A percentile compares a stretch with the other conserved stretches of the same genome.
Evolutionary conservation across 2,888 invertebrate genomes (phyloP).

Genomic region (Caenorhabditis zanzibari): DNA sequence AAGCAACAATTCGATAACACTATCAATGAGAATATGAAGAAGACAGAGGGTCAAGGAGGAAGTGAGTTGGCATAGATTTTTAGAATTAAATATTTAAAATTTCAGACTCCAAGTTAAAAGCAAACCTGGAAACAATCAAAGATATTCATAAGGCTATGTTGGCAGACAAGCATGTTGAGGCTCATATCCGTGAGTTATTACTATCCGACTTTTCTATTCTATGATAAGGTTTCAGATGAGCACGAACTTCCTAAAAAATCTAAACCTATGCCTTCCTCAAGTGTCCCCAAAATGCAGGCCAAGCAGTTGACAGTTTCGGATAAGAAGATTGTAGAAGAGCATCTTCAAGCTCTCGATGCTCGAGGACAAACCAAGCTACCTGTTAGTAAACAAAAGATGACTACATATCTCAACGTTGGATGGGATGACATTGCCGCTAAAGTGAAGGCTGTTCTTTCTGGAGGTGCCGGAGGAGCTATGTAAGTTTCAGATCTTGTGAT

Average conservation of each 20-base stretch:
- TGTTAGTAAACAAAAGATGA: slow-evolving; percentile 51
- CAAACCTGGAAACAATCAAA: slow-evolving; percentile 61
- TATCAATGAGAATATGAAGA: slow-evolving; percentile 66
- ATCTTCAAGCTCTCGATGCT: slow-evolving; percentile 54
- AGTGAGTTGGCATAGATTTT: slow-evolving; percentile 10
- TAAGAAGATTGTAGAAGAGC: slow-evolving; percentile 65
- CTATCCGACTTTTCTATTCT: too few relatives aligned
- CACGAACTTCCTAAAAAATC: slow-evolving; percentile 51
- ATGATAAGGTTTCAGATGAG: slow-evolving; percentile 60
- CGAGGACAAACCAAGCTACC: slow-evolving; percentile 55
- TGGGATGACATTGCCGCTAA: slow-evolving; percentile 66
- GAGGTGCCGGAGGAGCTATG: slow-evolving; percentile 57
- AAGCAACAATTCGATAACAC: slow-evolving; percentile 62
- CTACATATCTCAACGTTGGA: slow-evolving; percentile 58
- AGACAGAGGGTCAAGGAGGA: slow-evolving; percentile 57
- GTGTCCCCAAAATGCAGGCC: slow-evolving; percentile 65
- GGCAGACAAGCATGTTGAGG: slow-evolving; percentile 64
- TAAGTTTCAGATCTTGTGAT: slow-evolving; percentile 2
- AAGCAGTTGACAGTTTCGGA: slow-evolving; percentile 61
- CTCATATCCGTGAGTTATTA: slow-evolving; percentile 65
- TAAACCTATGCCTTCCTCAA: slow-evolving; percentile 67
- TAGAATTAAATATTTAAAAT: background rate
- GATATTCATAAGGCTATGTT: slow-evolving; percentile 68
- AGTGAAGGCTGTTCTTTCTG: slow-evolving; percentile 53
- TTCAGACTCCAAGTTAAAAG: slow-evolving; percentile 53